phyloP scores from a whole-genome alignment of 2,888 invertebrate genomes.

The Fragum fragum region DNA sequence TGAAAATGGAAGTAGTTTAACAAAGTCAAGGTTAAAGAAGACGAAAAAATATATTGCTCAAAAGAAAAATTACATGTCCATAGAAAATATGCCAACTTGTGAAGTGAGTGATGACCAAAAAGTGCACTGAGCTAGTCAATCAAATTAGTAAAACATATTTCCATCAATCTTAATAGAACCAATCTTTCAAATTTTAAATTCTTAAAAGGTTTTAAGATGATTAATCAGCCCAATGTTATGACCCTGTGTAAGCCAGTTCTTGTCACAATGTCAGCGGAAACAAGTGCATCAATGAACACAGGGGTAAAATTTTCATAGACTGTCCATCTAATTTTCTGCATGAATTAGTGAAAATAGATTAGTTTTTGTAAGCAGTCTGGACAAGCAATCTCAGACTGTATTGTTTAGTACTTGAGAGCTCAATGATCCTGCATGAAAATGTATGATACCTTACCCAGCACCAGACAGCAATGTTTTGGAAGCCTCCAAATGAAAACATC shows the following conservation, averaged over 20 bases:
- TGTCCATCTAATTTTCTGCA: constrained; percentile 24
- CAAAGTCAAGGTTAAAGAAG: no score
- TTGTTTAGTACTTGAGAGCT: neutral
- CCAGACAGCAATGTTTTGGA: no score
- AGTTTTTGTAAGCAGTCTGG: constrained; percentile 10
- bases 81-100: no score
- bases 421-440: no score
- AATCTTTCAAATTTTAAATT: neutral
- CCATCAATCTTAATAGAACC: neutral
- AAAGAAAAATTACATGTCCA: no score
- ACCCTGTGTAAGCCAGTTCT: constrained; percentile 12
- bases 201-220: neutral
- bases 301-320: neutral
- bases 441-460: no score
- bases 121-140: neutral
- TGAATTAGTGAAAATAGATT: constrained; percentile 8
- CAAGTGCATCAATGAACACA: constrained; percentile 2
- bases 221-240: constrained; percentile 1
- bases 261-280: constrained; percentile 5
- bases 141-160: neutral
- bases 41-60: no score
- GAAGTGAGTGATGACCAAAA: neutral
- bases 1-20: no score
- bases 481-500: no score
- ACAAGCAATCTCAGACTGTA: neutral